Percentiles rank a stretch among this genome's conserved stretches.
Evolutionary conservation across 2,113 vertebrate genomes (phyloP).

Genomic region (Fregata magnificens): DNA sequence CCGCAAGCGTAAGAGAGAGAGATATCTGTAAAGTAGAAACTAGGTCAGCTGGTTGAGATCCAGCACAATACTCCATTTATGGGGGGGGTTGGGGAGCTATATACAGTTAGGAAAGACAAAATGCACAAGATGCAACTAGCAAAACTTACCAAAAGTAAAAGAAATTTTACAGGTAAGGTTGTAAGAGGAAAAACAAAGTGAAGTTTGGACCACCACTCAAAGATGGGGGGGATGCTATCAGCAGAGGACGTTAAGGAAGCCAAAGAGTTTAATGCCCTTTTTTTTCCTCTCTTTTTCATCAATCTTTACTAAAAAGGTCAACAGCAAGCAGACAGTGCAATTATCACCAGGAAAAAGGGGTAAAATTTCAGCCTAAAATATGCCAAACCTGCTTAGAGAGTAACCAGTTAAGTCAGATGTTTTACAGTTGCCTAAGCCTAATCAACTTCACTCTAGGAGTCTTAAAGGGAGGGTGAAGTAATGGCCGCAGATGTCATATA

Average conservation of each 20-base stretch:
- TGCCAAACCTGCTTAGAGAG: not conserved
- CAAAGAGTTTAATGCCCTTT: not conserved
- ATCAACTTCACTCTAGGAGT: not conserved
- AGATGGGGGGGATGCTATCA: not conserved
- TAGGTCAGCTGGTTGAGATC: not conserved
- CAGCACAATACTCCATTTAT: not conserved
- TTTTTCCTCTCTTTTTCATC: not conserved
- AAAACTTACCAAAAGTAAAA: not conserved
- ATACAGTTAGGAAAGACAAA: not conserved
- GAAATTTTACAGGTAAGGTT: not conserved
- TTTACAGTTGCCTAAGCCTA: not conserved
- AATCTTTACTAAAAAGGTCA: not conserved
- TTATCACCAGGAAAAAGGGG: not conserved
- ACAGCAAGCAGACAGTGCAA: not conserved
- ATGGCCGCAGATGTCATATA: not conserved
- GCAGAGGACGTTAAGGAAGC: not conserved
- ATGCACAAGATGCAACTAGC: not conserved
- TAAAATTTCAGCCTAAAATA: not conserved
- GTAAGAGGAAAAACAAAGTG: not conserved
- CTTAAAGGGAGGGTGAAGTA: not conserved
- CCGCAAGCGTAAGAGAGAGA: not conserved
- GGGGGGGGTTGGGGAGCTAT: accelerated
- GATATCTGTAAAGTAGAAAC: not conserved
- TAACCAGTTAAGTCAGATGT: not conserved
- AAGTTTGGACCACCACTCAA: not conserved